phyloP scores from a whole-genome alignment of 2,113 vertebrate species.

The Xiphias gladius region DNA sequence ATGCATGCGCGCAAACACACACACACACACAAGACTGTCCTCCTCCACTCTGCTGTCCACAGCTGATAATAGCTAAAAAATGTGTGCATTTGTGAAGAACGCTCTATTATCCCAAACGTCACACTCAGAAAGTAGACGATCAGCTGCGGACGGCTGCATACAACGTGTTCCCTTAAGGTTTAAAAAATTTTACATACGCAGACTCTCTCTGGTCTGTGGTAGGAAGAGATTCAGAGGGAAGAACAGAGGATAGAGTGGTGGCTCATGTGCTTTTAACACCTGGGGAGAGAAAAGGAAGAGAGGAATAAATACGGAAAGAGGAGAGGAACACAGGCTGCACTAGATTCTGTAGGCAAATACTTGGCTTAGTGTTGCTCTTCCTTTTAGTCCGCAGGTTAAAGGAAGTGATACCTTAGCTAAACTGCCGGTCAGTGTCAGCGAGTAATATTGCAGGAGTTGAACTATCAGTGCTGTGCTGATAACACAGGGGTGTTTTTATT shows the following conservation, averaged over 20 bases:
- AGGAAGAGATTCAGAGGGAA: slow-evolving; percentile 8
- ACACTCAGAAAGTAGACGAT: slow-evolving; percentile 40
- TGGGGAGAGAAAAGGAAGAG: not conserved
- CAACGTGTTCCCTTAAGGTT: slow-evolving; percentile 38
- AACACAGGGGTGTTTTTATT: slow-evolving; percentile 25
- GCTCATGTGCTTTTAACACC: slow-evolving; percentile 35
- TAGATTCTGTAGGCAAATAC: not conserved
- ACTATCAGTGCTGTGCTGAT: not conserved
- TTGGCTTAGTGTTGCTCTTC: not conserved
- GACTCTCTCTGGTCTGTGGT: slow-evolving; percentile 20
- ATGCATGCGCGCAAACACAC: not conserved
- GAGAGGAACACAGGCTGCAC: not conserved
- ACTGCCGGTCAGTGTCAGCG: not conserved
- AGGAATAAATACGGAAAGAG: not conserved
- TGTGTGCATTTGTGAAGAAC: not conserved
- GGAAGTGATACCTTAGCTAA: slow-evolving; percentile 1
- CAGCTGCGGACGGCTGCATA: slow-evolving; percentile 33
- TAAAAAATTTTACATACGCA: slow-evolving; percentile 52
- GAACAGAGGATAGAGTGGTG: not conserved
- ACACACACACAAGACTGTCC: not conserved
- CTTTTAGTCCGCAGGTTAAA: not conserved
- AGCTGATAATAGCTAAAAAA: slow-evolving; percentile 40
- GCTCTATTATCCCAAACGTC: slow-evolving; percentile 48
- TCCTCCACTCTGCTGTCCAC: slow-evolving; percentile 37
- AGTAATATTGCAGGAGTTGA: not conserved